phyloP scores from a whole-genome alignment of 2,113 vertebrate genomes.

The Nannospalax galili region DNA sequence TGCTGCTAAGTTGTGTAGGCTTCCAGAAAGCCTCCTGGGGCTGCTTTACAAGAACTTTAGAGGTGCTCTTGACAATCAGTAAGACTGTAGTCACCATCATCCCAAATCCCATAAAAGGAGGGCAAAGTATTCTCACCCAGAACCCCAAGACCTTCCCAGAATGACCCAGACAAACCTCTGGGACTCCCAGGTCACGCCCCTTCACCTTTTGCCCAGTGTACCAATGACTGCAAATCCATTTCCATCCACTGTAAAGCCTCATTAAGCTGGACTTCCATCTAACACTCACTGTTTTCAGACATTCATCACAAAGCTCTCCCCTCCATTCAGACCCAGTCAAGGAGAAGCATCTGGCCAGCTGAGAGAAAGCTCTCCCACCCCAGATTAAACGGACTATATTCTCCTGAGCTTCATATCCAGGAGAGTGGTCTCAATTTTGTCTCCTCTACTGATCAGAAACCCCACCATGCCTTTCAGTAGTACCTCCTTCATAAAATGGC shows the following conservation, averaged over 20 bases:
- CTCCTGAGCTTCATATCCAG: neutral
- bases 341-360: neutral
- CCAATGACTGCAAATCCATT: neutral
- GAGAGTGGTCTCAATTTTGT: neutral
- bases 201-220: neutral
- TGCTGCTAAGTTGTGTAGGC: neutral
- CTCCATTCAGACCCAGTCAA: neutral
- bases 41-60: slow-evolving; percentile 10
- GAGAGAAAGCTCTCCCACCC: neutral
- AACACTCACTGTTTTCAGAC: neutral
- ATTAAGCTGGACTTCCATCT: neutral
- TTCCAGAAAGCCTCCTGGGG: neutral
- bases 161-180: neutral
- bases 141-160: neutral
- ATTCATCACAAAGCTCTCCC: too few species aligned
- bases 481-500: neutral
- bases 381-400: neutral
- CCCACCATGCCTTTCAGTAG: neutral
- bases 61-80: neutral
- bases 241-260: too few species aligned
- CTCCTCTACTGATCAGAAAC: neutral
- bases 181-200: neutral
- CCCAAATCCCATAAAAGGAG: neutral
- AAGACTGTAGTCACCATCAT: neutral
- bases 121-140: neutral